Evolutionary conservation across 2,113 vertebrate species (phyloP), one percentile per base, ranked within the genome.

Genomic region (Catharus fuscescens): DNA sequence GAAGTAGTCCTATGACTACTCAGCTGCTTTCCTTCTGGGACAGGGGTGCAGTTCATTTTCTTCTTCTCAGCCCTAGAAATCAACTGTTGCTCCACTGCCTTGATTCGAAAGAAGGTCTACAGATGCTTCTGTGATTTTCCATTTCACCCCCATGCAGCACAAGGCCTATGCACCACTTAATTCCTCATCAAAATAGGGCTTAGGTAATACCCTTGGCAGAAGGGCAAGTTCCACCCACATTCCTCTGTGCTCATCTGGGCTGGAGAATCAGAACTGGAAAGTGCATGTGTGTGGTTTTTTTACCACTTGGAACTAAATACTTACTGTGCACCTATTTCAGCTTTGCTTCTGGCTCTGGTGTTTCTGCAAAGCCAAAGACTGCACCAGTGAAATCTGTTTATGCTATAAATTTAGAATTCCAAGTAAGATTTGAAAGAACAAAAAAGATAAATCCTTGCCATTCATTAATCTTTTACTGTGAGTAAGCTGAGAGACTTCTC

Each of bases 171-270:
- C 62, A 94, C 64, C 79, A 94, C 90, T 95, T 86, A 93, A 94
- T 94, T 93, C 81, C 71, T 76, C 93, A 90, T 86, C 90, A 92
- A 88, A 94, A 95, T 40, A 92, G 85, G 85, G 74, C 90, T 96
- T 96, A 95, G 93, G 91, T 95, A 96, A 95, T 96, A 90, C 24
- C 82, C 69, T 96, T 97, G 95, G 93, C 95, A 96, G 81, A 73
- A 77, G 85, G 87, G 85, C 5, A 66, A 95, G 94, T 93, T 92
- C 95, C 95, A 93, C 95, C 95, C 95, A 94, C 95, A 96, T 97
- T 96, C 93, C 95, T 96, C 92, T 94, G 59, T 82, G 84, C 87
- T 95, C 96, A 94, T 96, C 94, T 90, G 79, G 92, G 81, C 87
- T 96, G 69, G 81, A 85, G 90, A 90, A 92, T 44, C 56, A 90